Percentiles rank a stretch among this genome's conserved stretches.
Conservation (phyloP, 2,888 invertebrate species). For the Ligdia adustata region DNA sequence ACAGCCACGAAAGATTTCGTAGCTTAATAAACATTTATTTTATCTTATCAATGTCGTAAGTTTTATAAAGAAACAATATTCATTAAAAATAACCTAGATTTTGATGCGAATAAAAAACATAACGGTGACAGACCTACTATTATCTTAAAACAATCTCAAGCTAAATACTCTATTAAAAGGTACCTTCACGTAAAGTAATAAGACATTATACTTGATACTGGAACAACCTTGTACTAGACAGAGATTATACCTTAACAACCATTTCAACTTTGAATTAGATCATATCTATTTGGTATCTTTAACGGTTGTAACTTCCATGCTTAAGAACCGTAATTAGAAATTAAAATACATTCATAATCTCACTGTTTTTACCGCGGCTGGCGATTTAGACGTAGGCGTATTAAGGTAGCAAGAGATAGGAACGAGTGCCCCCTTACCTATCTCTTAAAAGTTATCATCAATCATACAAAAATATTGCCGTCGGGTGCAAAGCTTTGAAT, state of each 20-base stretch:
- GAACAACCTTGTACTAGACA: constrained; percentile 16
- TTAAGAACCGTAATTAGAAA: constrained; percentile 28
- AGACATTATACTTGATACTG: constrained; percentile 12
- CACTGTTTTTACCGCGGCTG: constrained; percentile 20
- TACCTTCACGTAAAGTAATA: constrained; percentile 11
- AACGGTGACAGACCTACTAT: neutral
- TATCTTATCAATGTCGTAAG: no score
- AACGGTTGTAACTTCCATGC: constrained; percentile 25
- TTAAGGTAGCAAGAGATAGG: neutral
- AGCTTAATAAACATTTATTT: no score
- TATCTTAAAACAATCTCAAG: neutral
- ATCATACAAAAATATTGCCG: no score
- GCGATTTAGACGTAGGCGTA: constrained; percentile 8
- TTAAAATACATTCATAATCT: constrained; percentile 29
- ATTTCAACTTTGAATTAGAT: constrained; percentile 22
- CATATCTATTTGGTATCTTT: constrained; percentile 24
- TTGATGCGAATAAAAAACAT: neutral
- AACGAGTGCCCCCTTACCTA: no score
- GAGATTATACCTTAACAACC: constrained; percentile 18
- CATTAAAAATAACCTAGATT: no score
- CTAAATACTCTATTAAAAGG: constrained; percentile 5
- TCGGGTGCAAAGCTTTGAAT: no score
- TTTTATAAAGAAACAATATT: no score
- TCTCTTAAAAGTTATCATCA: no score
- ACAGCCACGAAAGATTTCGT: no score